Conservation (phyloP, 2,888 invertebrate species). For the Metallyticus violacea region DNA sequence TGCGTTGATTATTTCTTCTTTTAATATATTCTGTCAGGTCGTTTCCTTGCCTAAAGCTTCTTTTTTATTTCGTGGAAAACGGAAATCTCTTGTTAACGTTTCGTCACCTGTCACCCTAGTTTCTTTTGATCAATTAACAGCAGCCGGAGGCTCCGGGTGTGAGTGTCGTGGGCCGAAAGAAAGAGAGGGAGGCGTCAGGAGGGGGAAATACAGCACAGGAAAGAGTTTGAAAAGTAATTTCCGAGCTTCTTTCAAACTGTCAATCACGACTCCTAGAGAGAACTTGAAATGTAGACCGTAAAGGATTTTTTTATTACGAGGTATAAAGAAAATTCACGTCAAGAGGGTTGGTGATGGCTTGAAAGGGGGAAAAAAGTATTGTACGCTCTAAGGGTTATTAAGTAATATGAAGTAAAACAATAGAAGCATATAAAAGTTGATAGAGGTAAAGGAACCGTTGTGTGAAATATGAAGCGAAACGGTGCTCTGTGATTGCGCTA, state of each 20-base stretch:
- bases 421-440: background rate
- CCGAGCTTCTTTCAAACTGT: conserved; percentile 26
- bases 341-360: background rate
- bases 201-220: background rate
- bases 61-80: background rate
- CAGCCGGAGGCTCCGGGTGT: background rate
- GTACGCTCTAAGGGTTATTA: background rate
- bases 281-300: background rate
- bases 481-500: background rate
- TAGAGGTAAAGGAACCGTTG: background rate
- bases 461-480: background rate
- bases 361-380: background rate
- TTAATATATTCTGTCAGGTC: conserved; percentile 1
- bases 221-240: conserved; percentile 29
- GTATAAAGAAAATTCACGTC: background rate
- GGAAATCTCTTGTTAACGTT: conserved; percentile 15
- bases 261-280: conserved; percentile 9
- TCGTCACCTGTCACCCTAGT: conserved; percentile 13
- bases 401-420: background rate
- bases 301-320: conserved; percentile 2
- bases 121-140: conserved; percentile 26
- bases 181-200: background rate
- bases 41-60: background rate
- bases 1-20: background rate
- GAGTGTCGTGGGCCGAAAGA: background rate